phyloP scores from a whole-genome alignment of 2,113 vertebrate species.

The Lycaon pictus region DNA sequence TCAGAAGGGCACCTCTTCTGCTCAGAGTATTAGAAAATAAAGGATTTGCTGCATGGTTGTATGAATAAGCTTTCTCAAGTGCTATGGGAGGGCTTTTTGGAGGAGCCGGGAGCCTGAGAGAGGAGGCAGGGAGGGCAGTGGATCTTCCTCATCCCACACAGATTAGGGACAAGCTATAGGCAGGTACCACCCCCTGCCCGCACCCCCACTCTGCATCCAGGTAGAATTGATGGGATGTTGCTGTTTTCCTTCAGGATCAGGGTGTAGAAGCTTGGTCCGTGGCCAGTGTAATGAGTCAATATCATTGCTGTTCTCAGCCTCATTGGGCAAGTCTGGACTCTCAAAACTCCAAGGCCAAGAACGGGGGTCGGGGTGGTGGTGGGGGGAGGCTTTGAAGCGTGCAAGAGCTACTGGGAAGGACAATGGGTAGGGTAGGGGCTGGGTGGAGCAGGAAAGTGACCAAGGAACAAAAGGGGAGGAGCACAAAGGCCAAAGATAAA shows the following conservation, averaged over 20 bases:
- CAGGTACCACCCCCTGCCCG: not conserved
- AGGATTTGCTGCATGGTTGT: not conserved
- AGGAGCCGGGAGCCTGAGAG: not conserved
- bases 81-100: conserved; percentile 37
- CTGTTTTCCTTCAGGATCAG: not conserved
- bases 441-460: not conserved
- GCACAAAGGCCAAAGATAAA: not conserved
- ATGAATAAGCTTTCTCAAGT: conserved; percentile 12
- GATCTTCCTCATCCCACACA: not conserved
- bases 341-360: not conserved
- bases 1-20: not conserved
- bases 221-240: not conserved
- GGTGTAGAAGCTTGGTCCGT: not conserved
- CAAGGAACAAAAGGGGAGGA: not conserved
- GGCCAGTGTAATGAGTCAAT: not conserved
- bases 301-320: not conserved
- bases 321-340: not conserved
- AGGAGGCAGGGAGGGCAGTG: not conserved
- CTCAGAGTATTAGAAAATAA: not conserved
- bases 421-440: not conserved
- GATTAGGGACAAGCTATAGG: not conserved
- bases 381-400: not conserved
- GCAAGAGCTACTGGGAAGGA: not conserved
- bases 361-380: no score
- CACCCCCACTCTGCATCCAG: not conserved